A percentile compares a stretch with the other conserved stretches of the same genome.
Evolutionary conservation across 35 echinoderm and acorn worm species (phyloP).

Genomic region (Ophiothrix spiculata): DNA sequence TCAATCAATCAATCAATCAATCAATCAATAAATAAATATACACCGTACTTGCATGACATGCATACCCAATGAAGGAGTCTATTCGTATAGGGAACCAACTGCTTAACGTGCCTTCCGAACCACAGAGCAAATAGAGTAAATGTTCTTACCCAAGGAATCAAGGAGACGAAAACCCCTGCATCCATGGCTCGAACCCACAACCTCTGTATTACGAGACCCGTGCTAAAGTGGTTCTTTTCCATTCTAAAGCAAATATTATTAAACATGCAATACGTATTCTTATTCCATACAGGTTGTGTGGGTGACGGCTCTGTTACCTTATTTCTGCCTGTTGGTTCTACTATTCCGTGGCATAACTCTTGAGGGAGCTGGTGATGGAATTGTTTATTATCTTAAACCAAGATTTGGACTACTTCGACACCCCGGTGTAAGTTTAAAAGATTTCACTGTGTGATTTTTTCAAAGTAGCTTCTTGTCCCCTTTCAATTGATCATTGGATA

Average conservation of each 20-base stretch:
- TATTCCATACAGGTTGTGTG: constrained; percentile 65
- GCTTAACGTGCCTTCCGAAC: no score
- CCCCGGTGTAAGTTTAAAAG: constrained; percentile 57
- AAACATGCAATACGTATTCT: neutral
- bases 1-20: no score
- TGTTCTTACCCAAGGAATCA: no score
- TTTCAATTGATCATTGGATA: neutral
- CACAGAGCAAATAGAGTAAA: no score
- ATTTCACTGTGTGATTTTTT: neutral
- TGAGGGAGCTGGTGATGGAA: constrained; percentile 64
- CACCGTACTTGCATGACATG: no score
- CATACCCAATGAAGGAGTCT: no score
- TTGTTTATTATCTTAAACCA: constrained; percentile 71
- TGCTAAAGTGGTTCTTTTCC: no score
- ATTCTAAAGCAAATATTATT: neutral
- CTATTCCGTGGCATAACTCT: constrained; percentile 74
- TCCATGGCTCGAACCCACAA: no score
- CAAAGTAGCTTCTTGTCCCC: neutral
- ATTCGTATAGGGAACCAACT: no score
- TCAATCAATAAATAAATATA: no score
- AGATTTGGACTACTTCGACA: constrained; percentile 62
- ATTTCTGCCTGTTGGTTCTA: constrained; percentile 69
- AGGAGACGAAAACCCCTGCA: no score
- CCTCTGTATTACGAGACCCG: no score
- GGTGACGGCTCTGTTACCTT: constrained; percentile 88